Evolutionary conservation across 2,888 invertebrate species (phyloP), one percentile per base, ranked within the genome.

Genomic region (Itoplectis maculator): DNA sequence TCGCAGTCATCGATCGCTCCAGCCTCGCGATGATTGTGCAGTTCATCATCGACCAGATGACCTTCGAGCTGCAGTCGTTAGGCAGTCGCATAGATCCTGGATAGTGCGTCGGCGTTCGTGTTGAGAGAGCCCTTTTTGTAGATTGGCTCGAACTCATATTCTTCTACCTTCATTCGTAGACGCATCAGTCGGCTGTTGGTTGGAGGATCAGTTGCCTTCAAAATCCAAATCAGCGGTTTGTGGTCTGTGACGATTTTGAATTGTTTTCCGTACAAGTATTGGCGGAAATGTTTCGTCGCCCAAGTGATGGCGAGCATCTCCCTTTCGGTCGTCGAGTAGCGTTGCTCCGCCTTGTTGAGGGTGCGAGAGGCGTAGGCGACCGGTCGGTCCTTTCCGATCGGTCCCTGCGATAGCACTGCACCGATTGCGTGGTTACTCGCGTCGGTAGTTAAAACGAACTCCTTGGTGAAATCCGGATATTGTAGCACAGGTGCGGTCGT

Each of bases 341-440:
- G 42, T 8, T 42, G 42, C 13, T 42, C 42, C 42, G 13, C 49
- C 18, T 49, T 49, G 18, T 49, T 49, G 49, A 49, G 49, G 49
- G 49, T 49, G 6, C 49, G 15, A 15, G 49, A 49, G 49, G 49
- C 49, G 49, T 49, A 49, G 13, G 49, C 49, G 49, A 49, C 49
- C 3, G 54, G 23, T 9, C 54, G 54, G 11, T 54, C 7, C 11
- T 42, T 42, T 42, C 42, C 42, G 42, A 11, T 42, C 11, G 42
- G 7, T 11, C 42, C 42, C 37, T 63, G 63, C 15, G 40, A 40
- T 15, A 63, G 7, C 15, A 63, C 63, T 2, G 63, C 42, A 18
- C 63, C 40, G 40, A 63, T 13, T 63, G 63, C 63, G n/a, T 18
- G n/a, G 35, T 59, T 35, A 29, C 40, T 40, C 1, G 65, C 65